These are phyloP conservation scores for Lamprotornis superbus DNA, from an alignment of 2,113 vertebrate genomes.

Conservation along the genomic window DNA sequence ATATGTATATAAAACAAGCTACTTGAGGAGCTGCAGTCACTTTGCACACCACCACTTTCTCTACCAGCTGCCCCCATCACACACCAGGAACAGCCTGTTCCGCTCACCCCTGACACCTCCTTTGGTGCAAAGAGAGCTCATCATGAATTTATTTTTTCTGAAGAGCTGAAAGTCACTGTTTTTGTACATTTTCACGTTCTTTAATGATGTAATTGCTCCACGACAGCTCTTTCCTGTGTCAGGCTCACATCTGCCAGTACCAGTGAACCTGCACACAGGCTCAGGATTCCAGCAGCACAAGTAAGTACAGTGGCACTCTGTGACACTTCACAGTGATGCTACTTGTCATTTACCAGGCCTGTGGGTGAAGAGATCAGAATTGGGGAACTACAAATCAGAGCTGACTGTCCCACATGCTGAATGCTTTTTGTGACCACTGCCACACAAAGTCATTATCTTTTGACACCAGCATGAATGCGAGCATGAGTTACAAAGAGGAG, in stretches of 20 bases:
- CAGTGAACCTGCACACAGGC: background rate
- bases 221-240: rapidly evolving
- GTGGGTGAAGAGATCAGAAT: background rate
- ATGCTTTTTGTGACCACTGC: background rate
- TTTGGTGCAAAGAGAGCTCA: background rate
- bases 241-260: background rate
- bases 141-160: background rate
- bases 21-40: background rate
- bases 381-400: background rate
- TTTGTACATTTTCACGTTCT: background rate
- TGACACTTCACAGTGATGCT: background rate
- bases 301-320: background rate
- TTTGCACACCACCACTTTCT: rapidly evolving
- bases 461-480: background rate
- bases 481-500: background rate
- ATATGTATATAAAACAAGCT: rapidly evolving
- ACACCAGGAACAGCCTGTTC: rapidly evolving
- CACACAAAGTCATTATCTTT: background rate
- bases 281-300: background rate
- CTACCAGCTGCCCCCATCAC: background rate
- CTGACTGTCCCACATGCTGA: rapidly evolving
- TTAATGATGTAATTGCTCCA: background rate
- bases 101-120: rapidly evolving
- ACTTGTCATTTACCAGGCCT: background rate
- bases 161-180: background rate